These are phyloP conservation scores for Scaptomyza caliginosa DNA, from an alignment of 2,888 invertebrate genomes.

Conservation along the genomic window DNA sequence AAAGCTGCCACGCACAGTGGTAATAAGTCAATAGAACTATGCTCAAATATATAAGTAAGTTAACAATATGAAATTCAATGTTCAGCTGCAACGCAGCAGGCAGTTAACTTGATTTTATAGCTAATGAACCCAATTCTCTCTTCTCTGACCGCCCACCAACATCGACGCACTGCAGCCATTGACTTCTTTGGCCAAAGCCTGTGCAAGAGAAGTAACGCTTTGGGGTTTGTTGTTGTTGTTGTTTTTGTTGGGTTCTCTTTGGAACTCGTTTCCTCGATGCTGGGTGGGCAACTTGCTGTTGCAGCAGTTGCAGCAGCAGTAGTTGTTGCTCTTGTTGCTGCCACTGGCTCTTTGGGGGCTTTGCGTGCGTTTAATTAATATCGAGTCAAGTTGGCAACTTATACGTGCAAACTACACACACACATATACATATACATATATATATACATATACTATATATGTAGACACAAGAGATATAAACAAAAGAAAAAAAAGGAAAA, in stretches of 20 bases:
- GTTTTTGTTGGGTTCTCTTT: conserved; percentile 10
- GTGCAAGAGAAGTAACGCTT: conserved; percentile 12
- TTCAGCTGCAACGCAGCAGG: background rate
- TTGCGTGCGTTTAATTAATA: conserved; percentile 77
- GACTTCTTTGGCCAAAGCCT: conserved; percentile 52
- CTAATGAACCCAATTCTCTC: conserved; percentile 12
- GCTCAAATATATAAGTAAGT: background rate
- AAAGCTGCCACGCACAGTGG: conserved; percentile 48
- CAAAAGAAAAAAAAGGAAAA: conserved; percentile 64
- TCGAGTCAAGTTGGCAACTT: conserved; percentile 49
- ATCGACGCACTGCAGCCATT: conserved; percentile 47
- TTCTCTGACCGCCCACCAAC: conserved; percentile 55
- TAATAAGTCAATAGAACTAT: background rate
- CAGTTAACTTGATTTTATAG: conserved; percentile 18
- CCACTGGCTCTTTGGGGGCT: conserved; percentile 53
- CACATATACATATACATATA: conserved; percentile 2
- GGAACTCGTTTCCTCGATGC: conserved; percentile 54
- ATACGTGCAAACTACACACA: conserved; percentile 26
- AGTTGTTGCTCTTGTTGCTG: conserved; percentile 25
- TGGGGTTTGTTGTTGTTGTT: conserved; percentile 23
- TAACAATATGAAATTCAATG: background rate
- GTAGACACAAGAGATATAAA: conserved; percentile 47
- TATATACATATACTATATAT: background rate
- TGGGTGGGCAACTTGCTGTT: conserved; percentile 51
- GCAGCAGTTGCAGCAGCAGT: conserved; percentile 15